Base-by-base conservation (phyloP, 2,113 vertebrate species). In the Parus major region DNA sequence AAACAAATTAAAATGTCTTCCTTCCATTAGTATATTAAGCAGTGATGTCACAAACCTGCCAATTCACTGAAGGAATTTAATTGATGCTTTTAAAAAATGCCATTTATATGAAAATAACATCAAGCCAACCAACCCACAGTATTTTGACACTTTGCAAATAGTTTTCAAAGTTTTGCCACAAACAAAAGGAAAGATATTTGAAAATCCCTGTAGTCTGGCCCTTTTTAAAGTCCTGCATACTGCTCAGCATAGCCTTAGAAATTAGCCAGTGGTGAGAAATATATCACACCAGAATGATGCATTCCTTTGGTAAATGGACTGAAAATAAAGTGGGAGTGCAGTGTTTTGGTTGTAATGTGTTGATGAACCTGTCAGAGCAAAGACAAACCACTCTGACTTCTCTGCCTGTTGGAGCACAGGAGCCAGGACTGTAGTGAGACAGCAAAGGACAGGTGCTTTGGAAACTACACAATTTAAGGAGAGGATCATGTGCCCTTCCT, bases 331-430 rank as follows among this genome's bases (percentile, higher is more conserved):
- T 17, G 46, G 24, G 47, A 91, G 33, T 66, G 63, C 33, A 52
- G 41, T 52, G 25, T 84, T 93, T 75, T 2, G 2, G 33, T 22
- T 93, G 81, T 82, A 63, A 27, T 61, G 25, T 63, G 90, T 23
- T 91, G 88, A 91, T 92, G 92, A 88, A 75, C 65, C 64, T 92
- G 86, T 91, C 94, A 88, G 72, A 84, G 91, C 71, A 63, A 69
- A 95, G 86, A 73, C 64, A 86, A 88, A 73, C 63, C 0, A 0
- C 75, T 35, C 78, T 14, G 65, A 31, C 59, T 73, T 33, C 69
- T 55, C 64, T 83, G 86, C 64, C 60, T 70, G 72, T 35, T 81
- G 68, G 47, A 95, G 92, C 72, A 50, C 52, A 41, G 56, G 88
- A 95, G 86, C 86, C 35, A 1, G 80, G 63, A 5, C 24, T 70